Evolutionary conservation across 2,888 invertebrate genomes (phyloP).

Genomic region (Trichogramma evanescens): DNA sequence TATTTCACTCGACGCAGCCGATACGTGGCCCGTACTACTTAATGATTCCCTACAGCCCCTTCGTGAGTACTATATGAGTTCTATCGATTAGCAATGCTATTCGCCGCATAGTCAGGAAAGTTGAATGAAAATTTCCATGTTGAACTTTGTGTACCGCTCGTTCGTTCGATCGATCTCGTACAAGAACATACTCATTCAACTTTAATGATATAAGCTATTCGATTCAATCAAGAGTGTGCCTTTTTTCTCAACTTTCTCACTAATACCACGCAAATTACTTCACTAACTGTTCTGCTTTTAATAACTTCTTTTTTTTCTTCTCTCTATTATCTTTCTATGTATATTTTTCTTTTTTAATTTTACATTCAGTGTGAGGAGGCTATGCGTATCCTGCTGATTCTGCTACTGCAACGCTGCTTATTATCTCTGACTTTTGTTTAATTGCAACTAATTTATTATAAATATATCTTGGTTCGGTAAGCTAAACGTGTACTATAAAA

Average conservation of each 20-base stretch:
- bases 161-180: too few relatives aligned
- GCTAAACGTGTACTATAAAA: too few relatives aligned
- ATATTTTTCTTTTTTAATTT: constrained; percentile 11
- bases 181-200: too few relatives aligned
- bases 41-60: constrained; percentile 11
- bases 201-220: too few relatives aligned
- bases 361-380: constrained; percentile 19
- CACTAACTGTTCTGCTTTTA: neutral
- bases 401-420: constrained; percentile 7
- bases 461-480: too few relatives aligned
- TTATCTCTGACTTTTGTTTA: too few relatives aligned
- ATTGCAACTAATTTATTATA: too few relatives aligned
- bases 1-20: neutral
- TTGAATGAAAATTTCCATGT: neutral
- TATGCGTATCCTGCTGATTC: constrained; percentile 23
- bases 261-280: neutral
- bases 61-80: constrained; percentile 17
- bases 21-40: constrained; percentile 19
- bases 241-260: too few relatives aligned
- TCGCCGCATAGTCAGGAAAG: too few relatives aligned
- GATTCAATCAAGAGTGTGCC: too few relatives aligned
- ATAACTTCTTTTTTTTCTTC: neutral
- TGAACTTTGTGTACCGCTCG: neutral
- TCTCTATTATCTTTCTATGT: neutral
- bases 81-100: too few relatives aligned